Evolutionary conservation across 2,113 vertebrate species (phyloP).

Genomic region (Entelurus aequoreus): DNA sequence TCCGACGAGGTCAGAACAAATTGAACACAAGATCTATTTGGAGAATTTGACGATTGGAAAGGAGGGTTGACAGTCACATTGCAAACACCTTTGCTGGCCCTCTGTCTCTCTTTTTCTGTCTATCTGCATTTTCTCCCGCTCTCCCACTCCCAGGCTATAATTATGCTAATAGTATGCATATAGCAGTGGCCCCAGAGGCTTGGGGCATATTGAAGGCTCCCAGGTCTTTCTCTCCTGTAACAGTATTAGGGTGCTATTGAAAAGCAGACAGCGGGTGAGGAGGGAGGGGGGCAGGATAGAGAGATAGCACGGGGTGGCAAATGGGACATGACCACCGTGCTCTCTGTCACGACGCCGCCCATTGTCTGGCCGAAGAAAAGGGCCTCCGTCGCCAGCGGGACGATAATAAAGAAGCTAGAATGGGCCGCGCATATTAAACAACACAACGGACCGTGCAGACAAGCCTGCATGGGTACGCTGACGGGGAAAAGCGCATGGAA

Average conservation of each 20-base stretch:
- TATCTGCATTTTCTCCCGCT: conserved; percentile 37
- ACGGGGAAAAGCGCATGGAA: conserved; percentile 37
- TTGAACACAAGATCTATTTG: conserved; percentile 50
- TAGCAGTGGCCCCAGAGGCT: conserved; percentile 87
- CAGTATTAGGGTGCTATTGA: conserved; percentile 80
- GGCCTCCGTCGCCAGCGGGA: conserved; percentile 60
- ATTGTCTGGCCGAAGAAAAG: conserved; percentile 73
- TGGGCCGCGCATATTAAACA: conserved; percentile 69
- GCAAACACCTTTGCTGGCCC: conserved; percentile 61
- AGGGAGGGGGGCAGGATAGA: conserved; percentile 62
- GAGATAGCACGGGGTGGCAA: conserved; percentile 76
- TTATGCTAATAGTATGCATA: conserved; percentile 99
- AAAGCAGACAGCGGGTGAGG: conserved; percentile 64
- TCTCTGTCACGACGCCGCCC: conserved; percentile 61
- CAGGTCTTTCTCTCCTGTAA: conserved; percentile 78
- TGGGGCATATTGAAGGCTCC: conserved; percentile 87
- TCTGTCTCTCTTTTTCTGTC: conserved; percentile 37
- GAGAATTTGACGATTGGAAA: conserved; percentile 20
- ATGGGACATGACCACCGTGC: conserved; percentile 73
- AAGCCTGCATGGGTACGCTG: conserved; percentile 53
- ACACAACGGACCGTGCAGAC: conserved; percentile 44
- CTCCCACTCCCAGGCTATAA: conserved; percentile 82
- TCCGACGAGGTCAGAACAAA: conserved; percentile 52
- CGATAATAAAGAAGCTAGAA: conserved; percentile 66
- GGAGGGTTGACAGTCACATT: conserved; percentile 42